Conservation (phyloP, 2,888 invertebrate genomes). For the Slavum lentiscoides region DNA sequence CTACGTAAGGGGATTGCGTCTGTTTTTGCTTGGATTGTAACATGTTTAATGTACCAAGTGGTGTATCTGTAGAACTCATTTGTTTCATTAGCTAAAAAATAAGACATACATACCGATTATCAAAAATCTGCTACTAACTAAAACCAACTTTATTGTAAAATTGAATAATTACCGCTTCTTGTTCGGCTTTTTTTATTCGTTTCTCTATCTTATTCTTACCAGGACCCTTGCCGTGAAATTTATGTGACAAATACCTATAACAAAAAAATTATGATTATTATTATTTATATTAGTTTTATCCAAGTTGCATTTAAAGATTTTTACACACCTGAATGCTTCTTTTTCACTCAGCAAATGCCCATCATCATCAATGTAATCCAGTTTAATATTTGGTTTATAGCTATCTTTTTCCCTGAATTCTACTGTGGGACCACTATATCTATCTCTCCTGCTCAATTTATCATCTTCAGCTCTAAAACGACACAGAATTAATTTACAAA, state of each 20-base stretch:
- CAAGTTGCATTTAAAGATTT: neutral
- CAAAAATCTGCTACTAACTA: conserved; percentile 1
- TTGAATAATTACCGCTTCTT: conserved; percentile 74
- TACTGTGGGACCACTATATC: conserved; percentile 79
- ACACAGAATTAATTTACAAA: neutral
- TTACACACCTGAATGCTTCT: conserved; percentile 78
- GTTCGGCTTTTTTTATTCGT: conserved; percentile 88
- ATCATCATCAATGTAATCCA: conserved; percentile 96
- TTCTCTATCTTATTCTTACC: conserved; percentile 98
- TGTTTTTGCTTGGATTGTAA: conserved; percentile 94
- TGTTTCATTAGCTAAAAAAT: conserved; percentile 83
- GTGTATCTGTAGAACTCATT: conserved; percentile 97
- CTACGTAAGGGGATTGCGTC: conserved; percentile 88
- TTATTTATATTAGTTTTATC: neutral
- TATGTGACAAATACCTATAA: conserved; percentile 84
- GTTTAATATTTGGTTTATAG: conserved; percentile 90
- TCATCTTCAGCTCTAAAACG: conserved; percentile 72
- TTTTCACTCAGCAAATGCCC: conserved; percentile 90
- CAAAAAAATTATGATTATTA: conserved; percentile 36
- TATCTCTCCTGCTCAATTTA: conserved; percentile 72
- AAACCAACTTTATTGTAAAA: conserved; percentile 18
- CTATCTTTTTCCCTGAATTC: conserved; percentile 90
- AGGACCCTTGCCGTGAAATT: conserved; percentile 99
- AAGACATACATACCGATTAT: conserved; percentile 33
- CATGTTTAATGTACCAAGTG: conserved; percentile 90